Evolutionary conservation across 2,797 vertebrate species (phyloP).

Genomic region (Acropternis orthonyx): DNA sequence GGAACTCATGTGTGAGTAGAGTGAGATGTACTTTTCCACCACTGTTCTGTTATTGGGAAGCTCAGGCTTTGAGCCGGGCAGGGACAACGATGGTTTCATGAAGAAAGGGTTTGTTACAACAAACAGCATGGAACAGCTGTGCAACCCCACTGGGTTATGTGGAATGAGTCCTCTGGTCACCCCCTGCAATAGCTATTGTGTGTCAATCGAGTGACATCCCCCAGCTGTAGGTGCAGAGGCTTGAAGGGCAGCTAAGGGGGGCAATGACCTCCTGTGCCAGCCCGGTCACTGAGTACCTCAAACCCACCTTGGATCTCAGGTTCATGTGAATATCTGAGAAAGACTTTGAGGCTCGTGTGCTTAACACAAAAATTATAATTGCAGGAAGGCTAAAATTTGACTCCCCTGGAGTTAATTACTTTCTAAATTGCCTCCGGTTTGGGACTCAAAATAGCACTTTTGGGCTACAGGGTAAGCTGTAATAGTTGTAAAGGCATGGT

Average conservation of each 20-base stretch:
- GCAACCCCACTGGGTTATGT: fast-evolving
- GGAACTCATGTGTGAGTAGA: not conserved
- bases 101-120: not conserved
- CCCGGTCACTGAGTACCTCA: fast-evolving
- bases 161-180: not conserved
- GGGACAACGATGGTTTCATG: not conserved
- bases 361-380: not conserved
- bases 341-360: not conserved
- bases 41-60: not conserved
- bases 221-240: not conserved
- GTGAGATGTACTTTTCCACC: not conserved
- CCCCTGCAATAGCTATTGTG: not conserved
- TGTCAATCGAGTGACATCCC: not conserved
- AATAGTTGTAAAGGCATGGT: not conserved
- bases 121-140: not conserved
- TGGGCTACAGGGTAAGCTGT: not conserved
- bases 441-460: not conserved
- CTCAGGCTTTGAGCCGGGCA: not conserved
- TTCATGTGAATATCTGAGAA: not conserved
- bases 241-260: not conserved
- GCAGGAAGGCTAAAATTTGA: not conserved
- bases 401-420: not conserved
- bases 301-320: not conserved
- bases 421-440: not conserved
- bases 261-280: not conserved